Percentiles rank a stretch among this genome's conserved stretches.
phyloP scores from a whole-genome alignment of 2,888 invertebrate genomes.

The Drosophila subsilvestris region DNA sequence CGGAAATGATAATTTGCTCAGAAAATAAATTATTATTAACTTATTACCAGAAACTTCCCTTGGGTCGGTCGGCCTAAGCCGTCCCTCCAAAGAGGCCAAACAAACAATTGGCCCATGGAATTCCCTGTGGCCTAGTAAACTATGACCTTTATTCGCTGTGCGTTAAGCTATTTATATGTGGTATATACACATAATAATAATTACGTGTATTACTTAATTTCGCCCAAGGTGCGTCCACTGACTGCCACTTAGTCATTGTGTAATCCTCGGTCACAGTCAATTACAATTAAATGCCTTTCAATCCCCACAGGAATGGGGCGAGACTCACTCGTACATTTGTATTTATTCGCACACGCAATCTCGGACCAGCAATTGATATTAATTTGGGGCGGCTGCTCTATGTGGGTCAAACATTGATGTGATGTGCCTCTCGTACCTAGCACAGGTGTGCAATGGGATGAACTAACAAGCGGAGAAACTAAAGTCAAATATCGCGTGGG shows the following conservation, averaged over 20 bases:
- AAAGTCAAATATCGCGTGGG: constrained; percentile 66
- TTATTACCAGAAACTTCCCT: not conserved
- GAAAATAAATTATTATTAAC: too few species aligned
- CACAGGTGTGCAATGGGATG: constrained; percentile 3
- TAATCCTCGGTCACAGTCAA: constrained; percentile 52
- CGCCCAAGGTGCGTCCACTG: constrained; percentile 26
- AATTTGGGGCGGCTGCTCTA: constrained; percentile 55
- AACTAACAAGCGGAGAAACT: constrained; percentile 23
- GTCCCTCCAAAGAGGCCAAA: constrained; percentile 23
- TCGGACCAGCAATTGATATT: constrained; percentile 69
- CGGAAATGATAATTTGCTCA: too few species aligned
- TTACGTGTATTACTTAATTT: constrained; percentile 46
- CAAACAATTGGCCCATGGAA: constrained; percentile 25
- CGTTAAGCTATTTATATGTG: constrained; percentile 24
- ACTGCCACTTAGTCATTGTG: constrained; percentile 50
- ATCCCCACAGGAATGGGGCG: constrained; percentile 24
- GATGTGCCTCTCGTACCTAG: not conserved
- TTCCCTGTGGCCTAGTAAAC: constrained; percentile 19
- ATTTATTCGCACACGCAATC: constrained; percentile 52
- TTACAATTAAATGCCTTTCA: constrained; percentile 56
- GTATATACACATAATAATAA: constrained; percentile 47
- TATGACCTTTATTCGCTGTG: constrained; percentile 36
- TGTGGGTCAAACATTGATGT: constrained; percentile 47
- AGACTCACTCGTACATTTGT: constrained; percentile 16
- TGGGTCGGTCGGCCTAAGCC: too few species aligned